phyloP scores from a whole-genome alignment of 2,113 vertebrate species.

The Pogonocichla stellata region DNA sequence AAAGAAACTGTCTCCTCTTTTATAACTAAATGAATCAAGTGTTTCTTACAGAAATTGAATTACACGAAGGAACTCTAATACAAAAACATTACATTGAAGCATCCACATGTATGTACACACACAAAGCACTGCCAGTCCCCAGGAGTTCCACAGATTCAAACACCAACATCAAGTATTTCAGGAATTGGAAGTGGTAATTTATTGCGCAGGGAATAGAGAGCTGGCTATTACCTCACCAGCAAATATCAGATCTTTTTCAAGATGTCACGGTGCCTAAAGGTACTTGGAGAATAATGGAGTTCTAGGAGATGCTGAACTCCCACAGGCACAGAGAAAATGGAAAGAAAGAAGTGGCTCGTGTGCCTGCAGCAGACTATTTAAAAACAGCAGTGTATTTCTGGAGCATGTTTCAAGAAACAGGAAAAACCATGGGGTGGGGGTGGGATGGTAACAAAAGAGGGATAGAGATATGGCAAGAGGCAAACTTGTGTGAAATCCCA shows the following conservation, averaged over 20 bases:
- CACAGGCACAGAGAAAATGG: neutral
- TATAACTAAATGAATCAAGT: neutral
- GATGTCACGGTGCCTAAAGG: neutral
- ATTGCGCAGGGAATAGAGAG: neutral
- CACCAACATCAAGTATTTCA: neutral
- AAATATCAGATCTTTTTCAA: neutral
- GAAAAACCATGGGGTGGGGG: neutral
- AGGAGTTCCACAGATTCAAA: neutral
- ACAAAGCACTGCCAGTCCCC: neutral
- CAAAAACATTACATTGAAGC: neutral
- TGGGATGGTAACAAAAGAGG: neutral
- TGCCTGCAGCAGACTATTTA: neutral
- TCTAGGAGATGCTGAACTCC: neutral
- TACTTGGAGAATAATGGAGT: neutral
- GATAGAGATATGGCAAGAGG: neutral
- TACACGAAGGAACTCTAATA: neutral
- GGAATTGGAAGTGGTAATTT: neutral
- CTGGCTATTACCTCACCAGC: neutral
- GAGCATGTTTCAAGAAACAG: neutral
- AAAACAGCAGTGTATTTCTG: neutral
- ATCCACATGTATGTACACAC: neutral
- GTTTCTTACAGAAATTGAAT: neutral
- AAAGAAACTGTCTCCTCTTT: neutral
- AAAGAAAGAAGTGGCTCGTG: neutral
- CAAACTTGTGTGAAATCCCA: neutral